Evolutionary conservation across 2,113 vertebrate genomes (phyloP).

Genomic region (Lophura nycthemera): DNA sequence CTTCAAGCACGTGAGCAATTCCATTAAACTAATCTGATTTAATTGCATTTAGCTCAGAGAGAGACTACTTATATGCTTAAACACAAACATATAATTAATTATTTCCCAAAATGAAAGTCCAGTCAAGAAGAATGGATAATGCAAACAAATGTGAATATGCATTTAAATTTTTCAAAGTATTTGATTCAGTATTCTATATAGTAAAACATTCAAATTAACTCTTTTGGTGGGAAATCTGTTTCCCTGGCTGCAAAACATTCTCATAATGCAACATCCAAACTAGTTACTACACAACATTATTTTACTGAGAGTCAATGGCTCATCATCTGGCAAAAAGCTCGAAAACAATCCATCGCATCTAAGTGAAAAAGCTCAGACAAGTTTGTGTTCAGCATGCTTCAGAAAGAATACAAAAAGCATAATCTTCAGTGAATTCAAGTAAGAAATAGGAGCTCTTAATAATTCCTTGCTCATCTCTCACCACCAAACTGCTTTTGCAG

Average conservation of each 20-base stretch:
- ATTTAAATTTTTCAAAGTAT: not conserved
- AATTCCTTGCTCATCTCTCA: not conserved
- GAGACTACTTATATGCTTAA: not conserved
- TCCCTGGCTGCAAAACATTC: not conserved
- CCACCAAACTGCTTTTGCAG: not conserved
- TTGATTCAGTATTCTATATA: not conserved
- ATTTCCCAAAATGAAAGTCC: not conserved
- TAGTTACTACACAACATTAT: not conserved
- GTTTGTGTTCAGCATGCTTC: not conserved
- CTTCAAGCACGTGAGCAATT: constrained; percentile 39
- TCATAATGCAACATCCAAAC: not conserved
- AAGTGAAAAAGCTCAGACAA: not conserved
- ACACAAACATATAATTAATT: constrained; percentile 7
- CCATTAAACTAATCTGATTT: constrained; percentile 58
- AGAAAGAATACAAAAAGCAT: not conserved
- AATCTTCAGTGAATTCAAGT: not conserved
- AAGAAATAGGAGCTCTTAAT: not conserved
- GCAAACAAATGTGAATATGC: not conserved
- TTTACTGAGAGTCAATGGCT: not conserved
- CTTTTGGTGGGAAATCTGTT: constrained; percentile 1
- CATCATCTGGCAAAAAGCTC: not conserved
- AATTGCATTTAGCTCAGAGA: constrained; percentile 34
- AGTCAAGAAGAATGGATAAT: not conserved
- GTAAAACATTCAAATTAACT: not conserved
- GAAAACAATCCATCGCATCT: not conserved